Evolutionary conservation across 2,888 invertebrate species (phyloP), one percentile per base, ranked within the genome.

Genomic region (Acholoe squamosa): DNA sequence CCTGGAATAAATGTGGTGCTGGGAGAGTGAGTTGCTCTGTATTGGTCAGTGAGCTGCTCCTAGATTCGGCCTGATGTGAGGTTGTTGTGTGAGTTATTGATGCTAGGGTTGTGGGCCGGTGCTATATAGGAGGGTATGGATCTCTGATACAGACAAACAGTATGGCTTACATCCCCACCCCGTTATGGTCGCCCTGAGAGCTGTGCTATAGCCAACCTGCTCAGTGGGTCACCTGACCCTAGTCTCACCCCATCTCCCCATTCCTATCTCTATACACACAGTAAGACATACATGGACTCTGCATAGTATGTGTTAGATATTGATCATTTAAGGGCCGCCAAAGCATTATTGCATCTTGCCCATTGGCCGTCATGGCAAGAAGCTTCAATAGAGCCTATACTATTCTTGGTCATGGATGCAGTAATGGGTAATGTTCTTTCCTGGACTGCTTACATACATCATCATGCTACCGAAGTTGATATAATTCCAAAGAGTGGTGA

Each of bases 141-240:
- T 61, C 61, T 19, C 61, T 3, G 43, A 7, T 0, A n/a, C n/a
- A 61, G 61, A 61, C 61, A 61, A 61, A 61, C 61, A 61, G 19
- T 19, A 14, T 61, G 61, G 7, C 61, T 19, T 61, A 61, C 19
- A n/a, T 61, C 61, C 61, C 22, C 43, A 43, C 3, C 43, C 61
- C 61, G 61, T 61, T 61, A 19, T 61, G 61, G 22, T 14, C 61
- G 1, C n/a, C 61, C 61, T 1, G 7, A 7, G 61, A 61, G 61
- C 19, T 3, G 61, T 7, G n/a, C 61, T 0, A 19, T n/a, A 61
- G 3, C 61, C 5, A 19, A 61, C 19, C 22, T 0, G 61, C 61
- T 61, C 61, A 61, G 61, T 61, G n/a, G 61, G 61, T 61, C 61
- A 61, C n/a, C 7, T 61, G n/a, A 61, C 61, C 61, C n/a, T n/a